Evolutionary conservation across 2,797 vertebrate genomes (phyloP), one percentile per base, ranked within the genome.

Genomic region (Myripristis murdjan): DNA sequence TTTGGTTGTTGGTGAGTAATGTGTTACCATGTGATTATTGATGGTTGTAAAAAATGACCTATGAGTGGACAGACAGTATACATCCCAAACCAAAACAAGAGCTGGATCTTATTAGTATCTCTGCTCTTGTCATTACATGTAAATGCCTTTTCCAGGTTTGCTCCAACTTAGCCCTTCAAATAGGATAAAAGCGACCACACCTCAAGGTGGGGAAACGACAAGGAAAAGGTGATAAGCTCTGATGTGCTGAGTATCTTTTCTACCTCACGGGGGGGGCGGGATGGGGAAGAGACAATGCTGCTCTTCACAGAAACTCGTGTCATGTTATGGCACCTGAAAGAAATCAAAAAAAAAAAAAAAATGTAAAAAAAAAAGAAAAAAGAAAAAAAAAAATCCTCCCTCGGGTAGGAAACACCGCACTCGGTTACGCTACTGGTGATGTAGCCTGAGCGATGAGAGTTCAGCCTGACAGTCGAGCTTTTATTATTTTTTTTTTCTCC

Each of bases 161-260:
- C 80, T 73, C 79, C 59, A 64, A 68, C 64, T 87, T 77, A 89
- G 85, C 81, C 77, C 85, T 91, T 92, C 64, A 77, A 72, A 51
- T 52, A 73, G 39, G 47, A 26, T 67, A 69, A 84, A 81, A 77
- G 72, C 44, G 49, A 84, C 57, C 53, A 68, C 84, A 85, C 49
- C 11, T 73, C 64, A 75, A 60, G 63, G 22, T 58, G 20, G 74
- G 70, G n/a, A 82, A 83, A 70, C 9, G 28, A 77, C 61, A 77
- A 78, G 18, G 18, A 51, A 77, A 63, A 63, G 33, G n/a, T 33
- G 57, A 58, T n/a, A 72, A 48, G 57, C 65, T 60, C 62, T 35
- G 16, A 57, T 75, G 77, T 23, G 52, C 37, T 15, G 35, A 67
- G 53, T 15, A 77, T 63, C 64, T 26, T 16, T 28, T 73, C 63